Evolutionary conservation across 2,888 invertebrate genomes (phyloP), one percentile per base, ranked within the genome.

Genomic region (Cynaeus angustus): DNA sequence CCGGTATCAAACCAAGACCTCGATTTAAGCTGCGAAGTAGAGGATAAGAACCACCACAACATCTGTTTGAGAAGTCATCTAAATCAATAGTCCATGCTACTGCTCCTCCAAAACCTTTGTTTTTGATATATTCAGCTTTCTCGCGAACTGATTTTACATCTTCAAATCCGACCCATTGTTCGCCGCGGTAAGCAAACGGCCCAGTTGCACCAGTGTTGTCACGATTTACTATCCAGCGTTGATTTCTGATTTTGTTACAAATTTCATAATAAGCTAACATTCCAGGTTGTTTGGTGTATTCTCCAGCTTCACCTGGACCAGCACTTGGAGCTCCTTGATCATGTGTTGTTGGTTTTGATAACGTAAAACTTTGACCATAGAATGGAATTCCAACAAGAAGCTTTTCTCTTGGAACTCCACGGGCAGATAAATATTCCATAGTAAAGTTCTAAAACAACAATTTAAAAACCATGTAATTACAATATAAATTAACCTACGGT

Each of bases 151-250:
- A 95, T 68, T 90, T 89, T 0, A 89, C 86, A 83, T 96, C 94
- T 80, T 97, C 97, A 80, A 91, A 97, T 43, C 96, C 94, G 37
- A 96, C 95, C 95, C 97, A 97, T 80, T 97, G 96, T 77, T 94
- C 91, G 45, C 90, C 90, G 6, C 89, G 87, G 83, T 92, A 91
- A 0, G 96, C 91, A 81, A 92, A 95, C 0, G 96, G 95, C 1
- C 92, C 93, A 33, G 90, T 89, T 0, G 88, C 86, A 56, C 88
- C 88, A 59, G 87, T 87, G 5, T 75, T 74, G 69, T 85, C 85
- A 52, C 88, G 86, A n/a, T 89, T 90, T 0, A 88, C 88, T 64
- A 87, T 87, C 94, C 94, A 94, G 21, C 90, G 88, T 52, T 90
- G 85, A 71, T 89, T 90, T 74, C 89, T 89, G 16, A 92, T 89